Evolutionary conservation across 1,140 invertebrate genomes (phyloP), one percentile per base, ranked within the genome.

Genomic region (Cotesia typhae): DNA sequence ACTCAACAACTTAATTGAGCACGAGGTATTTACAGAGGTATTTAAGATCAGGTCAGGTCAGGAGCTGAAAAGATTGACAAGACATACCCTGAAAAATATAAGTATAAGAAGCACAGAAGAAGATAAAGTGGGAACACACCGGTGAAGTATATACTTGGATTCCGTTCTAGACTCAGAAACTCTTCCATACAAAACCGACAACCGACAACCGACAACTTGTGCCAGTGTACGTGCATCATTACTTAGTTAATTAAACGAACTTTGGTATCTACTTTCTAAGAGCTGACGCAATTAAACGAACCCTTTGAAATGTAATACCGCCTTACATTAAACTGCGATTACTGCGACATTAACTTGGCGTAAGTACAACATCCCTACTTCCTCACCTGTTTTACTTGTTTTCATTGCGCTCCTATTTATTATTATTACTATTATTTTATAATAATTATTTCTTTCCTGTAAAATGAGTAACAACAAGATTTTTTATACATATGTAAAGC

Each of bases 231-330:
- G 67, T 60, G 63, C 17, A 74, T 75, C 76, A 76, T 79, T 77
- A 79, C 76, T 77, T 74, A 75, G 76, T 79, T 81, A 78, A 81
- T 81, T 80, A 80, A 79, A 81, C 74, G 74, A 81, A 80, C 78
- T 81, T 81, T 80, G 74, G 74, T 80, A 78, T 78, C 77, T 79
- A 68, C 59, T 63, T 67, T 51, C 75, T 73, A 61, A 71, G 70
- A 75, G 74, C 68, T 60, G 73, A 53, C 76, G 76, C 77, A 77
- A 79, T 80, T 79, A 79, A 81, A 81, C 74, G 74, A 75, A 70
- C 73, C 76, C 77, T 81, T 80, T 81, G 75, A 77, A 76, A 76
- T 63, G 72, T 73, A 78, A 81, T 74, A 80, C 75, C 75, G 70
- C 72, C 76, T 78, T 67, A 61, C 72, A 75, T 76, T 75, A 76